Base-by-base conservation (phyloP, 2,113 vertebrate genomes). In the Apteryx owenii region DNA sequence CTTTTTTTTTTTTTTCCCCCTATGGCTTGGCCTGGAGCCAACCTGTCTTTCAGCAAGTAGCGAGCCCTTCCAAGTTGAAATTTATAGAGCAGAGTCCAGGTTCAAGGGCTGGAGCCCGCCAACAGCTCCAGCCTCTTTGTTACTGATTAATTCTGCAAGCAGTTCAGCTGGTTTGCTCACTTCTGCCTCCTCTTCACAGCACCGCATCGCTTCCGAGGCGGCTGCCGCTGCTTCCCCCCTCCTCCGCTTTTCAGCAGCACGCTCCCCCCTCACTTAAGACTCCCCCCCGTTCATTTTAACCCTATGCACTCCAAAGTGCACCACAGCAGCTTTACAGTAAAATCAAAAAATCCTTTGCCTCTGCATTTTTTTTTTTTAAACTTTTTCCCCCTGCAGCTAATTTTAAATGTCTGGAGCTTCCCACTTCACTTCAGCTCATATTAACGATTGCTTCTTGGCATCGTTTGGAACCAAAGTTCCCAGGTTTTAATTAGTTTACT, bases 81-180 rank as follows among this genome's bases (percentile, higher is more conserved):
- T 98, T 98, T 98, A 98, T 98, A 98, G 98, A 98, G 98, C 98
- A 95, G 97, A 97, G 98, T 98, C 98, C 98, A 98, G 97, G 98
- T 98, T 98, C 98, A 98, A 98, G 98, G 98, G 96, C 98, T 96
- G 97, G 95, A 98, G 97, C 95, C 97, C 91, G 97, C 97, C 78
- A 97, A 94, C 92, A 95, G 95, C 85, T 96, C 96, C 90, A 88
- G 88, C 94, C 91, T 97, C 97, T 97, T 97, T 98, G 98, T 98
- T 98, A 97, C 97, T 97, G 95, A 98, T 97, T 97, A 97, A 97
- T 98, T 96, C 95, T 97, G 96, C 96, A 78, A 97, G 96, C 81
- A 17, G 97, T 97, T 97, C 93, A 95, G 94, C 97, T 96, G 94
- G 97, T 98, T 98, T 97, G 87, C 94, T 95, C 93, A 90, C 94